Evolutionary conservation across 2,888 invertebrate species (phyloP).

Genomic region (Uropetala carovei): DNA sequence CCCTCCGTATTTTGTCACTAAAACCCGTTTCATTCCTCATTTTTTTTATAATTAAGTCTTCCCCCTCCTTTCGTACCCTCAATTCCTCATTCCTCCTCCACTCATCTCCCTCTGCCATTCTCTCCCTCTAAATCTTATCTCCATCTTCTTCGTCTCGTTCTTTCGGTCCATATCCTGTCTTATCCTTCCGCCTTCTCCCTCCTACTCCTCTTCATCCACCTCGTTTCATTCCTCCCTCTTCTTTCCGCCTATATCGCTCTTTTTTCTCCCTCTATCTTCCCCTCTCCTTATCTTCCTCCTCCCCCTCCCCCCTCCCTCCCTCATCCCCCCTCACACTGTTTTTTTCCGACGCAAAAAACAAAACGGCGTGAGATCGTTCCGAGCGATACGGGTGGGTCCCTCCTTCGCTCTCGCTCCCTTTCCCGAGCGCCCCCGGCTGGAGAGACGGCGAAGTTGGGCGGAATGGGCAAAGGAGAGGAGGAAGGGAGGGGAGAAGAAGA

Average conservation of each 20-base stretch:
- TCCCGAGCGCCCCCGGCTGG: background rate
- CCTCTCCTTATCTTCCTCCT: background rate
- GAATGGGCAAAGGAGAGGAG: background rate
- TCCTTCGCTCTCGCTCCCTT: background rate
- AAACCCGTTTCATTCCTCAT: too few species aligned
- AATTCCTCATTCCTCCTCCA: background rate
- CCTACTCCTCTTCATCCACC: background rate
- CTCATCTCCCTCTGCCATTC: background rate
- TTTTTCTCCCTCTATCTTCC: background rate
- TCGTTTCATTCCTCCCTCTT: background rate
- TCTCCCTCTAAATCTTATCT: background rate
- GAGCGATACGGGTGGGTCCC: slow-evolving; percentile 33
- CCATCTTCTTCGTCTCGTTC: too few species aligned
- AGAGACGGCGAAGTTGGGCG: background rate
- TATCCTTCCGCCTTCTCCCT: background rate
- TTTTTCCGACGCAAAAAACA: slow-evolving; percentile 47
- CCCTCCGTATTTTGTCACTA: background rate
- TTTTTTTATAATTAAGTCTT: too few species aligned
- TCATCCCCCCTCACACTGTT: background rate
- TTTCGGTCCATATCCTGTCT: too few species aligned
- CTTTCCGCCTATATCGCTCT: background rate
- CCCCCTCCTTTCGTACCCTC: too few species aligned
- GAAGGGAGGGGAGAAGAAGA: background rate
- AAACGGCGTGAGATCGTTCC: slow-evolving; percentile 47
- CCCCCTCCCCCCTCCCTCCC: background rate